Evolutionary conservation across 2,113 vertebrate species (phyloP), one percentile per base, ranked within the genome.

Genomic region (Mobula hypostoma): DNA sequence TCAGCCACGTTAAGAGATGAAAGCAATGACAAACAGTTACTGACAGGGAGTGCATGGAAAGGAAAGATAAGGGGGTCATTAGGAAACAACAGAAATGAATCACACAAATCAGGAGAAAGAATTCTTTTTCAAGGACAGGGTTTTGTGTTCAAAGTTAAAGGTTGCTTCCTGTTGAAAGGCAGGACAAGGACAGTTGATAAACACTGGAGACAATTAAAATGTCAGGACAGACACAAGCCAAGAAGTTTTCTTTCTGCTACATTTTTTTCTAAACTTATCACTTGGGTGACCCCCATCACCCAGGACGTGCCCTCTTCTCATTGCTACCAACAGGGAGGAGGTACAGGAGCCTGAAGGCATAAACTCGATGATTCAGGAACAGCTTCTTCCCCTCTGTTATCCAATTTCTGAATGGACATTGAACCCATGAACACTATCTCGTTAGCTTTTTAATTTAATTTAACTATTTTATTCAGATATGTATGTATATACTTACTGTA

Each of bases 31-130:
- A n/a, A 58, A 87, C 56, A 29, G 85, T 66, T 66, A 90, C 58
- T 66, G 61, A 68, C 85, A 90, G 14, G 7, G 27, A 90, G 85
- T 93, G 68, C 68, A 74, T 93, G 91, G 74, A 11, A 93, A 29
- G 36, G 32, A 66, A 40, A 93, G 91, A 93, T 93, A 93, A 93
- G 9, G 40, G 40, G 40, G 21, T 74, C 36, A 93, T 93, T 74
- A 56, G 91, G 91, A 76, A 93, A 74, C 68, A 93, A 70, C 70
- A 93, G 91, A 74, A 90, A 93, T 93, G 24, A 74, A 93, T 93
- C 70, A 48, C 11, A 2, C 70, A 93, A 29, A 74, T 93, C 9
- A 21, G 70, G 70, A 91, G 19, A 70, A 93, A 93, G 74, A 76
- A 93, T 32, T 92, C 36, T 74, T 27, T 14, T 36, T 29, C 36